Base-by-base conservation (phyloP, 2,113 vertebrate species). In the Furnarius figulus region DNA sequence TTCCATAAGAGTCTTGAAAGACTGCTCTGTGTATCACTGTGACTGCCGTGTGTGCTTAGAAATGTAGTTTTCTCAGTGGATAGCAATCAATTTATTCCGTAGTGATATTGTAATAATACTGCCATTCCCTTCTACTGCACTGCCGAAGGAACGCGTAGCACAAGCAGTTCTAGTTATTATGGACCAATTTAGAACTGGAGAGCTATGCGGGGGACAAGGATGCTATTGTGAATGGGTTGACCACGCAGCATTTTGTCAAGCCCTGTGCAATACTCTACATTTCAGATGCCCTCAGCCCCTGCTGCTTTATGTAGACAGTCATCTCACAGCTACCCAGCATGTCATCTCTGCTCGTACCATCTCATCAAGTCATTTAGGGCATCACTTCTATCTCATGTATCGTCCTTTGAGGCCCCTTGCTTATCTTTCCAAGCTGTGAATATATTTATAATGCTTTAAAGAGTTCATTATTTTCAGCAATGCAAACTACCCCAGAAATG, bases 11-110 rank as follows among this genome's bases (percentile, higher is more conserved):
- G 99, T 99, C 98, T 98, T 97, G 96, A 98, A 98, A 98, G 99
- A 99, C 99, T 98, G 99, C 99, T 99, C 99, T 98, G 99, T 99
- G 99, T 99, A 99, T 99, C 99, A 99, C 99, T 99, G 99, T 99
- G 99, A 99, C 99, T 99, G 98, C 98, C 98, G 97, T 99, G 98
- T 98, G 99, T 99, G 98, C 98, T 98, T 99, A 99, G 99, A 99
- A 98, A 98, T 97, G 98, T 99, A 99, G 99, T 99, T 98, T 98
- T 98, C 98, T 99, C 98, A 98, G 98, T 99, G 99, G 98, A 98
- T 99, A 99, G 99, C 98, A 95, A 98, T 98, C 98, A 98, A 98
- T 98, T 98, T 98, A 99, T 98, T 99, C 98, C 77, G 97, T 99
- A 99, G 99, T 99, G 99, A 99, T 98, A 98, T 99, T 98, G 99